These are phyloP conservation scores for Thymelicus acteon DNA, from an alignment of 2,888 invertebrate genomes.

Conservation along the genomic window DNA sequence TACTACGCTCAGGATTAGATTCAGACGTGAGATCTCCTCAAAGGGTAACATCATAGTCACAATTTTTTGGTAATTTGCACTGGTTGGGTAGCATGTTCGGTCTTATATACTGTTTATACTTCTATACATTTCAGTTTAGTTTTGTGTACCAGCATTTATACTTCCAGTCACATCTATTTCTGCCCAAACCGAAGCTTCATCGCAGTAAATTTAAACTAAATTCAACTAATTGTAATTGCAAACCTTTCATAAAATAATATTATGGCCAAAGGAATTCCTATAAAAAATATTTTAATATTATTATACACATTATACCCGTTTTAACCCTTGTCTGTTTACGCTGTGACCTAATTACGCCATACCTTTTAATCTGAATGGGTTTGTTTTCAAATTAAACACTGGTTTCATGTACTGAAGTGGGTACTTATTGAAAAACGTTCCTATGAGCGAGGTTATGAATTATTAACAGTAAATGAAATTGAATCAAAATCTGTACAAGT, in stretches of 20 bases:
- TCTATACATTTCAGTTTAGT: too few species aligned
- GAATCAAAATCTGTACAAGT: not conserved
- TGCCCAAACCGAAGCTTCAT: too few species aligned
- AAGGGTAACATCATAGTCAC: too few species aligned
- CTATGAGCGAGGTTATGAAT: not conserved
- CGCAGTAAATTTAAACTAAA: too few species aligned
- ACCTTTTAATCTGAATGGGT: conserved; percentile 12
- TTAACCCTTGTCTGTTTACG: not conserved
- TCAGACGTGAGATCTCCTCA: too few species aligned
- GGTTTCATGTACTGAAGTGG: conserved; percentile 7
- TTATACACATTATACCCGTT: conserved; percentile 1
- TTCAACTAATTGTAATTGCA: too few species aligned
- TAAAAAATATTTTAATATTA: not conserved
- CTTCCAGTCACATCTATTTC: too few species aligned
- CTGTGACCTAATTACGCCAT: conserved; percentile 23
- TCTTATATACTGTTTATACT: too few species aligned
- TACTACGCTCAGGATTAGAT: too few species aligned
- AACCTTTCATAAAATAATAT: not conserved
- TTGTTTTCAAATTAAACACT: conserved; percentile 20
- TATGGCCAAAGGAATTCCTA: not conserved
- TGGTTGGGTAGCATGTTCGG: too few species aligned
- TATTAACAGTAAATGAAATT: conserved; percentile 3
- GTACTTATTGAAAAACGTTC: not conserved
- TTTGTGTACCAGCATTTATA: too few species aligned
- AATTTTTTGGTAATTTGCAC: too few species aligned